phyloP scores from a whole-genome alignment of 2,113 vertebrate genomes.

The Bombycilla garrulus region DNA sequence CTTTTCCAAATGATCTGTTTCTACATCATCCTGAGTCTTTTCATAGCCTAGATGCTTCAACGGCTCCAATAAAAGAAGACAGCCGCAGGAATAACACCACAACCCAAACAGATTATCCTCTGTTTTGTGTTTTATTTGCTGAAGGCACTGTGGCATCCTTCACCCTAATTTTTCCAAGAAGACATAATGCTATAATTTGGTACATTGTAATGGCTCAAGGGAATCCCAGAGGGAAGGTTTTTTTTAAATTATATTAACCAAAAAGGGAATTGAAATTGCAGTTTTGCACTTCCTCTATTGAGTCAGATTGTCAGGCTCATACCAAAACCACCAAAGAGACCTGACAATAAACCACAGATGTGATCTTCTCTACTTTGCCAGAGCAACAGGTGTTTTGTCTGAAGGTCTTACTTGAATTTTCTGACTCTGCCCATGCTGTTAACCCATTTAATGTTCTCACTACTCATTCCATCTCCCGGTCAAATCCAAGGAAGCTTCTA shows the following conservation, averaged over 20 bases:
- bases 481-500: neutral
- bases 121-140: neutral
- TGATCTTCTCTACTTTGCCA: neutral
- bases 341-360: neutral
- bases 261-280: conserved; percentile 31
- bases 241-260: conserved; percentile 11
- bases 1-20: neutral
- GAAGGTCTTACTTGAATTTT: neutral
- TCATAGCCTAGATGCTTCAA: neutral
- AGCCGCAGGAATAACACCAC: neutral
- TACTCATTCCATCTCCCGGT: neutral
- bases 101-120: neutral
- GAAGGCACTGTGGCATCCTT: neutral
- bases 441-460: neutral
- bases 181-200: neutral
- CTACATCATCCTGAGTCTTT: neutral
- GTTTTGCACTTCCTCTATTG: conserved; percentile 16
- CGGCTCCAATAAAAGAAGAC: neutral
- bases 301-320: neutral
- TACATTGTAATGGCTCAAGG: neutral
- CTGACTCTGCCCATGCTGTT: neutral
- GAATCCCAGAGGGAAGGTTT: neutral
- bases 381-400: neutral
- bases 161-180: neutral
- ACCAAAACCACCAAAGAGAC: neutral